Conservation (phyloP, 2,888 invertebrate genomes). For the Sipha maydis region DNA sequence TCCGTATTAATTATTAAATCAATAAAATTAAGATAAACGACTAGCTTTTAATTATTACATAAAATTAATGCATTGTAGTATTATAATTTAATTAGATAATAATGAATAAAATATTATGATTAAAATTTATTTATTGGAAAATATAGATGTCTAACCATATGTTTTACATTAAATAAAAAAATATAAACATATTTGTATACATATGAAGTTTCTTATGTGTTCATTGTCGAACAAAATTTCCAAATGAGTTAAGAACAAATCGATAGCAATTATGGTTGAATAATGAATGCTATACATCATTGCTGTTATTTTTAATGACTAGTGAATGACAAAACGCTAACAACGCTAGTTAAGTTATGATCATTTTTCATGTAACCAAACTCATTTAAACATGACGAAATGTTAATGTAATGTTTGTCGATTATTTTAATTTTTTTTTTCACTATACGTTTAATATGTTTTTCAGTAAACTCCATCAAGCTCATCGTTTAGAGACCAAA, state of each 20-base stretch:
- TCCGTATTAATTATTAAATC: too few relatives aligned
- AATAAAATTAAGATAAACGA: too few relatives aligned
- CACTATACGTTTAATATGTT: background rate
- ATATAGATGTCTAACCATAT: background rate
- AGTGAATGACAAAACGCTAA: conserved; percentile 34
- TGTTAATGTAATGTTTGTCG: background rate
- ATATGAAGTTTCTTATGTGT: conserved; percentile 1
- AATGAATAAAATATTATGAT: too few relatives aligned
- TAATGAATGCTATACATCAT: conserved; percentile 30
- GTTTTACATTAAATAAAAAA: background rate
- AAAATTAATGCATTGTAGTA: too few relatives aligned
- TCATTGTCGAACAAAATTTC: conserved; percentile 4
- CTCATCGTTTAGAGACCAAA: conserved; percentile 21
- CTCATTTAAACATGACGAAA: conserved; percentile 31
- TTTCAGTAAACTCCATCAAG: conserved; percentile 15
- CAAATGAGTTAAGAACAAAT: conserved; percentile 40
- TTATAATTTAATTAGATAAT: too few relatives aligned
- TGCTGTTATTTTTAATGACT: conserved; percentile 34
- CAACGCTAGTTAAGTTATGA: conserved; percentile 28
- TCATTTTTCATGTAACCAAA: conserved; percentile 25
- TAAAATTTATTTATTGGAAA: too few relatives aligned
- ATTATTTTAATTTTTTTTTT: conserved; percentile 6
- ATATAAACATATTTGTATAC: background rate
- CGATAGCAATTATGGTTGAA: conserved; percentile 47
- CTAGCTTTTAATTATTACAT: too few relatives aligned